Percentiles rank a stretch among this genome's conserved stretches.
phyloP scores from a whole-genome alignment of 1,140 invertebrate genomes.

The Homarus americanus region DNA sequence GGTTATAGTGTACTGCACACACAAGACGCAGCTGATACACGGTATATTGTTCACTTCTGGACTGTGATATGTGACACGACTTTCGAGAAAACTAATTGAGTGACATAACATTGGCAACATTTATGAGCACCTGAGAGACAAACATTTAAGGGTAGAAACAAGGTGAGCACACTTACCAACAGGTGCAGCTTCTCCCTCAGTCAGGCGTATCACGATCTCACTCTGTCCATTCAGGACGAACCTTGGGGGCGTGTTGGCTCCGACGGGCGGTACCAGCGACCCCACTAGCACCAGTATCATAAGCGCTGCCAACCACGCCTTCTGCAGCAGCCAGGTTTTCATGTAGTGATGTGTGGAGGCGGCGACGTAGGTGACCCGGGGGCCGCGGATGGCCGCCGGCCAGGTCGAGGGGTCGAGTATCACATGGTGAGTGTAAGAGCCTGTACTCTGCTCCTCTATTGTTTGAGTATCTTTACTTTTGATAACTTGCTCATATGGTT shows the following conservation, averaged over 20 bases:
- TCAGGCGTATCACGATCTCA: constrained; percentile 91
- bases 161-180: constrained; percentile 84
- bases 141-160: no score
- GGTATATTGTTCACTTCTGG: no score
- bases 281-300: constrained; percentile 36
- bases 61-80: no score
- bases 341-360: neutral
- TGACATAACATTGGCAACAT: no score
- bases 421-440: neutral
- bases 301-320: neutral
- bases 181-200: constrained; percentile 91
- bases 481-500: neutral
- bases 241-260: constrained; percentile 86
- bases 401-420: neutral
- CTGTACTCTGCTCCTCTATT: neutral
- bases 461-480: constrained; percentile 30
- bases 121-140: no score
- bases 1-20: no score
- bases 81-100: no score
- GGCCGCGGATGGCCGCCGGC: neutral
- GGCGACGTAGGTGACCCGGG: neutral
- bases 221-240: constrained; percentile 90
- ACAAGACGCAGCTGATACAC: no score
- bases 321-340: constrained; percentile 12
- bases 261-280: constrained; percentile 10